Evolutionary conservation across 2,888 invertebrate species (phyloP).

Genomic region (Psylliodes chrysocephalus): DNA sequence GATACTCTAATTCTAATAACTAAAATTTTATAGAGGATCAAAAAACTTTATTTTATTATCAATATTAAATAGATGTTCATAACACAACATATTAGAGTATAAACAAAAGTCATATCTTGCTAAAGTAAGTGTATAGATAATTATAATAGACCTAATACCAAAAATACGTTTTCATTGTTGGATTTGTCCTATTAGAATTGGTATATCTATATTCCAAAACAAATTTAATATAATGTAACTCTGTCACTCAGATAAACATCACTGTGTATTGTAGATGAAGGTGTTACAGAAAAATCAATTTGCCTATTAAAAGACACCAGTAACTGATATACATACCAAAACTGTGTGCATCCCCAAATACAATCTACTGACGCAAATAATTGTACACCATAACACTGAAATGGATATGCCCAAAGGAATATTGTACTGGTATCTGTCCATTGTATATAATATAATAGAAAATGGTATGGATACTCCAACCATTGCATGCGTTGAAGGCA

Average conservation of each 20-base stretch:
- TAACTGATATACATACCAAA: conserved; percentile 75
- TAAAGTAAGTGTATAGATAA: too few species aligned
- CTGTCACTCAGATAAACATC: too few species aligned
- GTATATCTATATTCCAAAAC: too few species aligned
- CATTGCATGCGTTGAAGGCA: conserved; percentile 96
- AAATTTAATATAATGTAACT: too few species aligned
- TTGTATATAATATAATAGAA: conserved; percentile 82
- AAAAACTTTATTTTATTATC: neutral
- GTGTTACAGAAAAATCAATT: too few species aligned
- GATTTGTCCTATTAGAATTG: too few species aligned
- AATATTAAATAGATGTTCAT: neutral
- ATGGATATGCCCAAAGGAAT: conserved; percentile 69
- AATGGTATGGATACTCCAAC: conserved; percentile 89
- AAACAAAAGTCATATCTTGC: too few species aligned
- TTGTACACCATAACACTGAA: conserved; percentile 75
- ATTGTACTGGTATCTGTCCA: conserved; percentile 81
- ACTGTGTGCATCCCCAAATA: conserved; percentile 95
- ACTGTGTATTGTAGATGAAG: too few species aligned
- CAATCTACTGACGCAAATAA: conserved; percentile 86
- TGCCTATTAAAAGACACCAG: too few species aligned
- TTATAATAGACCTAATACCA: too few species aligned
- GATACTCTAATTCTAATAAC: neutral
- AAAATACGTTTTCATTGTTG: too few species aligned
- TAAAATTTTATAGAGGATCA: neutral
- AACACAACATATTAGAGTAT: too few species aligned